These are phyloP conservation scores for Drosophila hamatofila DNA, from an alignment of 2,888 invertebrate species.

Conservation along the genomic window DNA sequence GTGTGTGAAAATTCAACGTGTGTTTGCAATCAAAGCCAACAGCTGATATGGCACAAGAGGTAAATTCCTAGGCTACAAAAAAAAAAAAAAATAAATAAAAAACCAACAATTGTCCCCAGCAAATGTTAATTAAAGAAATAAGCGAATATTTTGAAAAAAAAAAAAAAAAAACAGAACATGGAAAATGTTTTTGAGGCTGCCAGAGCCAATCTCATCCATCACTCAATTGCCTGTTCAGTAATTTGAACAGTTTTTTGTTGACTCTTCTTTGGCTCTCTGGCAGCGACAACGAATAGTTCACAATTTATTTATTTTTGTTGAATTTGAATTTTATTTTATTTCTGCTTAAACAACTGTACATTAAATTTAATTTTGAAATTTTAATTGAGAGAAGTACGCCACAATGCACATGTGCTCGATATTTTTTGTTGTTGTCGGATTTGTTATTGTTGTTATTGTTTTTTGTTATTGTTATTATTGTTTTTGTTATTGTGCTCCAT, in stretches of 20 bases:
- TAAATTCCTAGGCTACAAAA: conserved; percentile 23
- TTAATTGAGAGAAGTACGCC: conserved; percentile 45
- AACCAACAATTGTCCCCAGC: conserved; percentile 36
- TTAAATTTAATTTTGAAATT: conserved; percentile 63
- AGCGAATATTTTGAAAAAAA: background rate
- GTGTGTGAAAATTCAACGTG: background rate
- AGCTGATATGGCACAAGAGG: conserved; percentile 32
- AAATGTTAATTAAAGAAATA: conserved; percentile 69
- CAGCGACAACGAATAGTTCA: conserved; percentile 47
- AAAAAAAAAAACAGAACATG: conserved; percentile 18
- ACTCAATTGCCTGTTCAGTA: conserved; percentile 67
- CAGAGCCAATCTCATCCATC: conserved; percentile 65
- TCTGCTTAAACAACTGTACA: conserved; percentile 65
- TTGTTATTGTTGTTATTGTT: conserved; percentile 16
- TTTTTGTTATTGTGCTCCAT: conserved; percentile 29
- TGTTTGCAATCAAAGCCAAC: conserved; percentile 1
- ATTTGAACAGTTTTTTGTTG: conserved; percentile 38
- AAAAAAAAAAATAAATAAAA: conserved; percentile 2
- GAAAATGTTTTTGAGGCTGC: conserved; percentile 39
- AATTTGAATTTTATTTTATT: conserved; percentile 29
- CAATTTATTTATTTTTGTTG: conserved; percentile 21
- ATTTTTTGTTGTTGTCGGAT: background rate
- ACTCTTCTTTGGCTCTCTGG: background rate
- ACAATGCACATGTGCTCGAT: conserved; percentile 65
- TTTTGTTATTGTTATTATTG: conserved; percentile 23